A percentile compares a stretch with the other conserved stretches of the same genome.
These are phyloP conservation scores for Synanthedon andrenaeformis DNA, from an alignment of 2,888 invertebrate species.

Conservation along the genomic window DNA sequence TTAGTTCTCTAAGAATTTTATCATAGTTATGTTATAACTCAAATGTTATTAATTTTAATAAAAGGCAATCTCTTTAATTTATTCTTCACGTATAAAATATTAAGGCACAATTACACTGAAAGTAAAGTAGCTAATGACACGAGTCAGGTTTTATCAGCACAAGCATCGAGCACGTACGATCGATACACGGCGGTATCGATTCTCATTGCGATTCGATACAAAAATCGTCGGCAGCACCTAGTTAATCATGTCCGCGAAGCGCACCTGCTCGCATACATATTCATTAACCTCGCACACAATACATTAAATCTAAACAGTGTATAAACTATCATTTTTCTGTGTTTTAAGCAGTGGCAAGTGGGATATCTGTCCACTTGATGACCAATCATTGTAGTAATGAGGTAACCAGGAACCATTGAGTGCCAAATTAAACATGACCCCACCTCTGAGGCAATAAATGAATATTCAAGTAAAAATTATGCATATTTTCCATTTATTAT, in stretches of 20 bases:
- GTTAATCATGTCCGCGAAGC: conserved; percentile 46
- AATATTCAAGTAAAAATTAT: no score
- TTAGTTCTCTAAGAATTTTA: no score
- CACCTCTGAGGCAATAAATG: no score
- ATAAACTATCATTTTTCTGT: no score
- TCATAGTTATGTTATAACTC: no score
- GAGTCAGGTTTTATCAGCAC: background rate
- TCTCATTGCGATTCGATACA: conserved; percentile 23
- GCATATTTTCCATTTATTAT: no score
- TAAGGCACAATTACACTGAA: background rate
- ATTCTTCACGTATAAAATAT: background rate
- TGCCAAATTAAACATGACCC: no score
- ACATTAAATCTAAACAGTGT: background rate
- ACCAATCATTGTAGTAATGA: no score
- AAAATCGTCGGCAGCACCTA: conserved; percentile 61
- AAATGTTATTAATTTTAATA: no score
- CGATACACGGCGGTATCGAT: background rate
- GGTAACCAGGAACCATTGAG: no score
- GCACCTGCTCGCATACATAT: conserved; percentile 67
- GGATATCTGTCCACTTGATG: no score
- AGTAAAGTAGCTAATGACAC: background rate
- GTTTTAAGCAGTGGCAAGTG: no score
- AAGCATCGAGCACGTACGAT: background rate
- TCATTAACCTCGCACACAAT: conserved; percentile 37
- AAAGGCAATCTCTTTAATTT: background rate